Percentiles rank a stretch among this genome's conserved stretches.
phyloP scores from a whole-genome alignment of 2,797 vertebrate genomes.

The Lagothrix lagotricha region DNA sequence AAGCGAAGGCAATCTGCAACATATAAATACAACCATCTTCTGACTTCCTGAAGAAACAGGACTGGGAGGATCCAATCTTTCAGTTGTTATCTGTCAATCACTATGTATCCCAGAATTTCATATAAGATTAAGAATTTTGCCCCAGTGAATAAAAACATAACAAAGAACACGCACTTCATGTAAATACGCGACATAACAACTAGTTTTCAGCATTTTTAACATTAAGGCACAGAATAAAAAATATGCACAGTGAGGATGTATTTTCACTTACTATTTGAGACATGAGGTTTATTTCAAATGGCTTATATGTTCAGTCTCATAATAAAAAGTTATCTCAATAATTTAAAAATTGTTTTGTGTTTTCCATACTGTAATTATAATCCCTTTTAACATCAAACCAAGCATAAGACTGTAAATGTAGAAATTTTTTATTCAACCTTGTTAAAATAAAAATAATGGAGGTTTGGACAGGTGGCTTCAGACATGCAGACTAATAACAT shows the following conservation, averaged over 20 bases:
- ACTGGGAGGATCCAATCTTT: background rate
- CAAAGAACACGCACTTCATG: background rate
- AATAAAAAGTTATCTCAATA: slow-evolving; percentile 56
- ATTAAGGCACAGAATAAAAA: slow-evolving; percentile 25
- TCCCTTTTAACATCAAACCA: slow-evolving; percentile 18
- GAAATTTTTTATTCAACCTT: background rate
- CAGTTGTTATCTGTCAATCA: background rate
- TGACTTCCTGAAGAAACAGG: background rate
- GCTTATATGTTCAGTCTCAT: slow-evolving; percentile 6
- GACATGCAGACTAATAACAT: background rate
- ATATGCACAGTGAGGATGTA: background rate
- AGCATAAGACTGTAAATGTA: background rate
- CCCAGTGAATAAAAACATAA: background rate
- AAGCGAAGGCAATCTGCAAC: background rate
- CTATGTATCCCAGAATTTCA: background rate
- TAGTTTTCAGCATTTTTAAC: slow-evolving; percentile 41
- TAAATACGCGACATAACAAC: background rate
- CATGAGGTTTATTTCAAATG: slow-evolving; percentile 38
- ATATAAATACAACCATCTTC: background rate
- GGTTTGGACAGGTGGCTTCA: background rate
- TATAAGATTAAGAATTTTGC: background rate
- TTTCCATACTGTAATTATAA: background rate
- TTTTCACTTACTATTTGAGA: background rate
- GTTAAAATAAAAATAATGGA: slow-evolving; percentile 20
- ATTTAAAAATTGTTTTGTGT: slow-evolving; percentile 46